Percentiles rank a stretch among this genome's conserved stretches.
Evolutionary conservation across 2,797 vertebrate species (phyloP).

Genomic region (Balearica regulorum): DNA sequence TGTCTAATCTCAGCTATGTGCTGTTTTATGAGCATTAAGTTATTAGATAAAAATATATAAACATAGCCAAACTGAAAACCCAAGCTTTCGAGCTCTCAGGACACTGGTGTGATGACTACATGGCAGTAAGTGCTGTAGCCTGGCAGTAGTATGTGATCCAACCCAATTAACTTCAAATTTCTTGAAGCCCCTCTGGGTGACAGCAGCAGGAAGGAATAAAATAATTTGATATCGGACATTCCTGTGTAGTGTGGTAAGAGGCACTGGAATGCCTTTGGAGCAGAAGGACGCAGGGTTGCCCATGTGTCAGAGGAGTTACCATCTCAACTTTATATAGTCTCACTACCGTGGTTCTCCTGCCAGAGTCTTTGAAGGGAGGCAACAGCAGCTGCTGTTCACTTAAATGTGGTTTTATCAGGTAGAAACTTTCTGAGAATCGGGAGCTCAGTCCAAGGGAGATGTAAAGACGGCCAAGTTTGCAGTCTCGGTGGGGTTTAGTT

Average conservation of each 20-base stretch:
- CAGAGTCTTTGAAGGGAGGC: background rate
- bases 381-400: rapidly evolving
- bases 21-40: background rate
- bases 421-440: background rate
- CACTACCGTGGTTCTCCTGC: background rate
- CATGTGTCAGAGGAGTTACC: background rate
- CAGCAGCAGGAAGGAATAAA: background rate
- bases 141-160: background rate
- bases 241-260: background rate
- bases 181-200: background rate
- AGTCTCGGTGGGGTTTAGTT: background rate
- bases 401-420: rapidly evolving
- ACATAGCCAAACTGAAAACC: background rate
- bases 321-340: background rate
- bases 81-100: background rate
- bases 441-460: background rate
- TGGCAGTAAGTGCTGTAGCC: background rate
- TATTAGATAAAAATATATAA: background rate
- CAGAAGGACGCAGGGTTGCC: background rate
- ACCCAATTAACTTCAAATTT: background rate
- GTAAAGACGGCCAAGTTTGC: background rate
- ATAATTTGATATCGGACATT: background rate
- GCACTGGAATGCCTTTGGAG: background rate
- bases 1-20: background rate
- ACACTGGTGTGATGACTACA: background rate